phyloP scores from a whole-genome alignment of 2,797 vertebrate species.

The Yasuhikotakia modesta region DNA sequence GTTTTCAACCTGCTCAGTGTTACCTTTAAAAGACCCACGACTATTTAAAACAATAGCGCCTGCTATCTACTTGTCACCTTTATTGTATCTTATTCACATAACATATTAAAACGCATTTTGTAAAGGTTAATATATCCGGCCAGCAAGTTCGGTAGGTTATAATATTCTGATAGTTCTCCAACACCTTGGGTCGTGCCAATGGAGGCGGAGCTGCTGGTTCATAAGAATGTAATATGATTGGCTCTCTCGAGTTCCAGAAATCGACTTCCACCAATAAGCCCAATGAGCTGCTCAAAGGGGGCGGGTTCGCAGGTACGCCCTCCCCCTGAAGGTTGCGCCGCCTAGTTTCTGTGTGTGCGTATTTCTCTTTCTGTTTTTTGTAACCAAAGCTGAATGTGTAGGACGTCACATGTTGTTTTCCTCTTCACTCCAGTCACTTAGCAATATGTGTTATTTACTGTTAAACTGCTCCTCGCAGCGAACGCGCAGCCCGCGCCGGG shows the following conservation, averaged over 20 bases:
- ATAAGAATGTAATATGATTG: conserved; percentile 67
- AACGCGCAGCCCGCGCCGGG: conserved; percentile 66
- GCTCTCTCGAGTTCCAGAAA: conserved; percentile 70
- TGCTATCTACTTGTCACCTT: neutral
- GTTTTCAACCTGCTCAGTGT: conserved; percentile 6
- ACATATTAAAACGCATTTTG: too few relatives aligned
- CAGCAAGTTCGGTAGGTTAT: neutral
- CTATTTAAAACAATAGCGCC: neutral
- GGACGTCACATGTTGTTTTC: conserved; percentile 97
- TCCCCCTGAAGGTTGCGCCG: conserved; percentile 71
- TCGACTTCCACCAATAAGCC: conserved; percentile 76
- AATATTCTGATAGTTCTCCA: conserved; percentile 23
- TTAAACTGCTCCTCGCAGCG: conserved; percentile 78
- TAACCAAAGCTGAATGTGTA: conserved; percentile 81
- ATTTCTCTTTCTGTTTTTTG: conserved; percentile 68
- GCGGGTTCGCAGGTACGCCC: conserved; percentile 67
- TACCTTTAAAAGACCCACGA: neutral
- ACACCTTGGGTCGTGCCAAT: conserved; percentile 57
- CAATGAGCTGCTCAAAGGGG: conserved; percentile 72
- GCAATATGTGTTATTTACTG: conserved; percentile 92
- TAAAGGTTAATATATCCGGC: neutral
- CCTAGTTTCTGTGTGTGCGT: conserved; percentile 71
- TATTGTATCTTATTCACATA: conserved; percentile 9
- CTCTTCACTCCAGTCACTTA: conserved; percentile 85
- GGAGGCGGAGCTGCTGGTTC: conserved; percentile 72